A percentile compares a stretch with the other conserved stretches of the same genome.
Conservation (phyloP, 2,797 vertebrate genomes). For the Leptoclinus maculatus region DNA sequence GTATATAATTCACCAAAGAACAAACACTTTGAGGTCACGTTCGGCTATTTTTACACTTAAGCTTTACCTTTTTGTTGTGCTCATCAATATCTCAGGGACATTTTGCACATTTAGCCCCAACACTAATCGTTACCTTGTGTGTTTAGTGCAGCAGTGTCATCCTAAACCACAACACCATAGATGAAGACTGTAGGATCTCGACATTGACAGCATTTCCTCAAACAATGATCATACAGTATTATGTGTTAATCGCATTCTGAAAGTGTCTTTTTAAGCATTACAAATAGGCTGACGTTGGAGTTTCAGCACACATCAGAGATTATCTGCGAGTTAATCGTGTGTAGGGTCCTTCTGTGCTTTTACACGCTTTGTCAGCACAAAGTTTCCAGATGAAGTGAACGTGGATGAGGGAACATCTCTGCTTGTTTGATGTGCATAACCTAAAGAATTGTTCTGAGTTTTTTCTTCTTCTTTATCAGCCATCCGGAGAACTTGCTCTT, state of each 20-base stretch:
- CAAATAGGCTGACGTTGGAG: constrained; percentile 62
- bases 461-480: constrained; percentile 57
- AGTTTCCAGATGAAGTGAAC: constrained; percentile 54
- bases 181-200: neutral
- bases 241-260: constrained; percentile 24
- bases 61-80: constrained; percentile 15
- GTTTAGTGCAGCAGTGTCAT: neutral
- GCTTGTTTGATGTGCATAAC: constrained; percentile 68
- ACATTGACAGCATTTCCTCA: constrained; percentile 10
- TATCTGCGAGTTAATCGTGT: constrained; percentile 69
- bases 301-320: constrained; percentile 60
- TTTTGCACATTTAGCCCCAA: constrained; percentile 11
- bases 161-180: neutral
- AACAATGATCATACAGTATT: constrained; percentile 4
- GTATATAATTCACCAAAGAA: constrained; percentile 7
- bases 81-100: constrained; percentile 24
- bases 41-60: constrained; percentile 28
- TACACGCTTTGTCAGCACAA: constrained; percentile 74
- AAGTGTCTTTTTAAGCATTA: constrained; percentile 39
- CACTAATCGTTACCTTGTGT: constrained; percentile 2
- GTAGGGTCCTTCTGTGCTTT: constrained; percentile 52
- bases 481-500: constrained; percentile 55
- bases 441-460: constrained; percentile 49
- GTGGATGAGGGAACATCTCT: constrained; percentile 45
- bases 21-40: constrained; percentile 40